Base-by-base conservation (phyloP, 2,888 invertebrate species). In the Drosophila anceps region DNA sequence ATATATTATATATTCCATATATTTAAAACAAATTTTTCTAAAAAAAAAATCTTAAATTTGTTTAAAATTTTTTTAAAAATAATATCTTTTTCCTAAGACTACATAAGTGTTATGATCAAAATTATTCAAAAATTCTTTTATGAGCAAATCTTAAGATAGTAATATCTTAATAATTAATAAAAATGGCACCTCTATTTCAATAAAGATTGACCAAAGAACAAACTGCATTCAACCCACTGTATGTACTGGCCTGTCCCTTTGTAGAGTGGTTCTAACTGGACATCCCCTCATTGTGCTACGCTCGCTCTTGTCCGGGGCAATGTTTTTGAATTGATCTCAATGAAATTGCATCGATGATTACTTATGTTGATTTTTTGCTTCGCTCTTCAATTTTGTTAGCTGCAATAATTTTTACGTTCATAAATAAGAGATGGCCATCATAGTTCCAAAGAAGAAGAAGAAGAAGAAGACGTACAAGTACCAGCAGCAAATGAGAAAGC, bases 251-350 rank as follows among this genome's bases (percentile, higher is more conserved):
- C 9, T 9, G n/a, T 15, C 8, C 18, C 33, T 39, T 7, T 27
- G 15, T n/a, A 58, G 69, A 62, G 80, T 58, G 53, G 54, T 55
- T 59, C 65, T 60, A 53, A 65, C 13, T 75, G 66, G 72, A 20
- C 53, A 15, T 20, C 51, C 51, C 51, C 15, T 33, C 15, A 24
- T 53, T 53, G 50, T 50, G 50, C 13, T 18, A 58, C 46, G 12
- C 64, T 48, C 35, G 43, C 70, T 72, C 66, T 69, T 86, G 73
- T 76, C 73, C 41, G 44, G 46, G 67, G 72, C 73, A 68, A 90
- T 86, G 90, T 90, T 86, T 88, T 90, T 85, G 90, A 88, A 90
- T 88, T 79, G 89, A 69, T 31, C 90, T 86, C 90, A 86, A 90
- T 82, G 90, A 79, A 90, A 91, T 86, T 88, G 86, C 81, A 83